Conservation (phyloP, 1,140 invertebrate species). For the Cylas formicarius region DNA sequence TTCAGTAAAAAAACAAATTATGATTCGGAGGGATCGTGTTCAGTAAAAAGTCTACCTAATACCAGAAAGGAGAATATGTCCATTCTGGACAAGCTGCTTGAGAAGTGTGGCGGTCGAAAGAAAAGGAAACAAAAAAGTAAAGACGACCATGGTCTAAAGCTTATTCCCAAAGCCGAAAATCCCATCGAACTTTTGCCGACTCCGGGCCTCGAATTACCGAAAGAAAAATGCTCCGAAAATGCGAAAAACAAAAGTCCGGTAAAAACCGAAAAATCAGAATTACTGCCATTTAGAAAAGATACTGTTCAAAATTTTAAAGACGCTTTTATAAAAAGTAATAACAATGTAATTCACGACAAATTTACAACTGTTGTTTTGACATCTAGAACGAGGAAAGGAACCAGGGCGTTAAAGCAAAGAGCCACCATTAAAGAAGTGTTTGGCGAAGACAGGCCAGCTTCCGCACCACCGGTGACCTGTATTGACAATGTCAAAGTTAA, state of each 20-base stretch:
- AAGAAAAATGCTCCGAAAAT: conserved; percentile 41
- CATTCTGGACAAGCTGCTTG: conserved; percentile 56
- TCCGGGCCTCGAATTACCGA: conserved; percentile 46
- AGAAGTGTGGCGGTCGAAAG: conserved; percentile 54
- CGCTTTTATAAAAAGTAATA: conserved; percentile 58
- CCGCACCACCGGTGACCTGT: conserved; percentile 47
- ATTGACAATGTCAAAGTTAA: conserved; percentile 37
- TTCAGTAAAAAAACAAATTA: conserved; percentile 53
- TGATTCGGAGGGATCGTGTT: conserved; percentile 58
- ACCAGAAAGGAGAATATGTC: conserved; percentile 49
- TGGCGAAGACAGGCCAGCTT: conserved; percentile 62
- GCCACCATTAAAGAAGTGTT: conserved; percentile 74
- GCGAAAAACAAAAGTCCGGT: conserved; percentile 47
- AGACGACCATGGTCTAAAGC: conserved; percentile 45
- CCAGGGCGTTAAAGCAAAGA: conserved; percentile 64
- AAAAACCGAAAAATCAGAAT: conserved; percentile 45
- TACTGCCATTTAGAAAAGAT: conserved; percentile 60
- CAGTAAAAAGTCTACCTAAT: conserved; percentile 33
- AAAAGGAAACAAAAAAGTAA: conserved; percentile 49
- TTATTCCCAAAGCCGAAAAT: conserved; percentile 49
- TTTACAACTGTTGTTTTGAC: conserved; percentile 66
- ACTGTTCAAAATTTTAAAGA: conserved; percentile 61
- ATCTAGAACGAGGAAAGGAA: conserved; percentile 67
- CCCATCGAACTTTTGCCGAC: conserved; percentile 52
- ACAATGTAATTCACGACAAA: conserved; percentile 48